phyloP scores from a whole-genome alignment of 2,888 invertebrate genomes.

The Apantesis nais region DNA sequence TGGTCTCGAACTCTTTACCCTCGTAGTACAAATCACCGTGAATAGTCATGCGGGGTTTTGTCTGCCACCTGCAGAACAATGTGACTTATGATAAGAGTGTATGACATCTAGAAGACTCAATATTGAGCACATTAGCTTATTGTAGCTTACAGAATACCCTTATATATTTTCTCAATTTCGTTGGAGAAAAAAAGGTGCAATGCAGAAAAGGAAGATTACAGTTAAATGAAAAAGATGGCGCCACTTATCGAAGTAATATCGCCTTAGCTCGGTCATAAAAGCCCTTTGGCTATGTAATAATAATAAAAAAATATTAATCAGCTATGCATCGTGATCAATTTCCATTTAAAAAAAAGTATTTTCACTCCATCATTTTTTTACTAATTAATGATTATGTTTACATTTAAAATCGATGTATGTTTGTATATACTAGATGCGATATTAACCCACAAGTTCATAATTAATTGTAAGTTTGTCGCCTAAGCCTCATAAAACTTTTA shows the following conservation, averaged over 20 bases:
- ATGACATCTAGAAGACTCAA: too few species aligned
- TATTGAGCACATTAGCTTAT: too few species aligned
- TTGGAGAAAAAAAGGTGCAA: background rate
- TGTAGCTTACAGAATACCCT: background rate
- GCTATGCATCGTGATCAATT: too few species aligned
- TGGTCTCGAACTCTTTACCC: conserved; percentile 99
- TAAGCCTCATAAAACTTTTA: background rate
- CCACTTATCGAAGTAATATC: background rate
- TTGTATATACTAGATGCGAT: too few species aligned
- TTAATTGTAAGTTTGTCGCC: too few species aligned
- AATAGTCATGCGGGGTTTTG: conserved; percentile 99
- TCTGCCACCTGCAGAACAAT: conserved; percentile 92
- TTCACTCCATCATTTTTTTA: too few species aligned
- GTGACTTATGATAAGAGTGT: background rate
- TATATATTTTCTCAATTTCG: background rate
- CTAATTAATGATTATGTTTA: background rate
- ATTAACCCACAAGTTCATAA: too few species aligned
- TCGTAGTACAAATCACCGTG: conserved; percentile 99
- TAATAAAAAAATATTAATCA: too few species aligned
- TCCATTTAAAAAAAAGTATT: too few species aligned
- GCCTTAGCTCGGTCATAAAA: background rate
- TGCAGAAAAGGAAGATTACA: background rate
- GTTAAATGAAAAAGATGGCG: background rate
- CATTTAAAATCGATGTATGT: too few species aligned
- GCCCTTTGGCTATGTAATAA: too few species aligned